Evolutionary conservation across 1,140 invertebrate genomes (phyloP).

Genomic region (Heliconius nattereri): DNA sequence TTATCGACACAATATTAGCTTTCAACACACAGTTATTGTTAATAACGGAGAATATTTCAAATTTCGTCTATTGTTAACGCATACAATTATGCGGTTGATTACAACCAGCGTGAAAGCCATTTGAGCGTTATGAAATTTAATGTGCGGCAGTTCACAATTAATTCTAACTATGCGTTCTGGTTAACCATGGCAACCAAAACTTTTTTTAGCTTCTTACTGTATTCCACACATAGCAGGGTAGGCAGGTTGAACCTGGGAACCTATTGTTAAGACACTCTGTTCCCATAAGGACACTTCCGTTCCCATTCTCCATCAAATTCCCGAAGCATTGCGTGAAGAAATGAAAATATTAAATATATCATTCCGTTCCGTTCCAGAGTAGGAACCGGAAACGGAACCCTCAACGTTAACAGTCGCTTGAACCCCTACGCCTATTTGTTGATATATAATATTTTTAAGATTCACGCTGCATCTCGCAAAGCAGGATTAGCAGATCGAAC

Average conservation of each 20-base stretch:
- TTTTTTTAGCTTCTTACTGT: background rate
- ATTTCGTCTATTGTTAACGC: background rate
- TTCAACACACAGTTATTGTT: conserved; percentile 5
- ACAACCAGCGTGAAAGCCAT: background rate
- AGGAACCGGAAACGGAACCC: too few species aligned
- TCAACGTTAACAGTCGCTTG: too few species aligned
- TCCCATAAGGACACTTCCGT: too few species aligned
- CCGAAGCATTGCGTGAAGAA: too few species aligned
- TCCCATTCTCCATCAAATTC: too few species aligned
- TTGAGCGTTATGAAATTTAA: conserved; percentile 9
- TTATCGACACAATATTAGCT: background rate
- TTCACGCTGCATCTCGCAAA: too few species aligned
- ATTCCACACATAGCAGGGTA: too few species aligned
- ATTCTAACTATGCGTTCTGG: background rate
- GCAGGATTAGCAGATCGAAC: too few species aligned
- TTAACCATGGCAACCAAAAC: background rate
- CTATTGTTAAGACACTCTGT: too few species aligned
- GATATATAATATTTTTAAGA: too few species aligned
- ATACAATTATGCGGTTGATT: conserved; percentile 6
- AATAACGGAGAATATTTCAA: conserved; percentile 1
- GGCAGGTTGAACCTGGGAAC: too few species aligned
- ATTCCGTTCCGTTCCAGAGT: background rate
- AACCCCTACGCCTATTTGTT: too few species aligned
- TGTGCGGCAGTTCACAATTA: background rate
- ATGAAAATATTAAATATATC: background rate